Evolutionary conservation across 2,797 vertebrate genomes (phyloP), one percentile per base, ranked within the genome.

Genomic region (Leptatherina wallacei): DNA sequence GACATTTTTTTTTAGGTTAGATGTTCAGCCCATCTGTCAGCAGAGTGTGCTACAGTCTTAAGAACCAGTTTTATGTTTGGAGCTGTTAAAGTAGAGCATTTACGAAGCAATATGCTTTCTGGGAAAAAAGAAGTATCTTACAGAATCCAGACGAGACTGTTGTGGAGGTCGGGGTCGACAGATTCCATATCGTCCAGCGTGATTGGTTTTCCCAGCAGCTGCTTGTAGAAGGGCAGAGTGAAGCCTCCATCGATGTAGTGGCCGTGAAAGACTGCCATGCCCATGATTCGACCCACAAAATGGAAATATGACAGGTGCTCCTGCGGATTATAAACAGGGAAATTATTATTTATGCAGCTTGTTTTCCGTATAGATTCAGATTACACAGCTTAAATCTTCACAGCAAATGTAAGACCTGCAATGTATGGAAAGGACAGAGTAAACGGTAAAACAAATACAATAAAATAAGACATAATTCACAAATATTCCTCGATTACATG

Each of bases 121-220:
- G 36, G 18, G 0, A 56, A 0, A 10, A 36, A 22, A 40, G 59
- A 42, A 52, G 14, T 8, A 0, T 67, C 97, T 77, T 93, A 99
- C 98, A 99, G 95, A 87, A 99, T 99, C 98, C 98, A 99, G 78
- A 99, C 97, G 8, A 99, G 96, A 91, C 98, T 99, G 94, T 99
- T 99, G 87, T 99, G 97, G 70, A 99, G 97, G 91, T 99, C 98
- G 0, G 98, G 98, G 87, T 99, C 98, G 22, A 99, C 97, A 38
- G 98, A 94, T 83, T 99, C 98, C 98, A 99, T 99, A 78, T 99
- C 98, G 30, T 98, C 97, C 92, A 99, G 90, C 62, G 97, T 98
- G 92, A 99, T 99, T 30, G 97, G 95, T 89, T 99, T 99, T 62
- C 98, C 98, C 44, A 99, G 94, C 93, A 99, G 89, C 91, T 99